Evolutionary conservation across 2,797 vertebrate species (phyloP).

Genomic region (Bovichtus diacanthus): DNA sequence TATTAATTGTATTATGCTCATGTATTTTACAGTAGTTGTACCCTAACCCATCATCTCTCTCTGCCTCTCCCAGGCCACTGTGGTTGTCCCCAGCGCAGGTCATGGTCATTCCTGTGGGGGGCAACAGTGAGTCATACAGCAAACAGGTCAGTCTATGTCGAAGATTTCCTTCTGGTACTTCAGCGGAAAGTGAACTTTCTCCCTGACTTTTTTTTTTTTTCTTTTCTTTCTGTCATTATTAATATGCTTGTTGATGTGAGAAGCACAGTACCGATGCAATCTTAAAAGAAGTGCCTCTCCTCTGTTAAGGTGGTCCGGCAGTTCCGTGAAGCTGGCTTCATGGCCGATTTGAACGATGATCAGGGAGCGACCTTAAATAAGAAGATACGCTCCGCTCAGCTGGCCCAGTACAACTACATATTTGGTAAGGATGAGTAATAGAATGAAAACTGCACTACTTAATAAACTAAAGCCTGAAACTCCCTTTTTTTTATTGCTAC

Average conservation of each 20-base stretch:
- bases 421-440: constrained; percentile 85
- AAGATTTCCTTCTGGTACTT: not conserved
- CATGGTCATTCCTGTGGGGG: constrained; percentile 89
- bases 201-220: not conserved
- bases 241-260: constrained; percentile 21
- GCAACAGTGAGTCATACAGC: constrained; percentile 85
- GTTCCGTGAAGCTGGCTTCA: constrained; percentile 86
- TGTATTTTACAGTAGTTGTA: not conserved
- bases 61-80: constrained; percentile 86
- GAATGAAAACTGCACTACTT: not conserved
- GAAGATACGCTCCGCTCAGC: constrained; percentile 91
- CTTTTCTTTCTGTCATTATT: constrained; percentile 33
- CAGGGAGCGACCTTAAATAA: constrained; percentile 87
- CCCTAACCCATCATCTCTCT: not conserved
- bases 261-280: constrained; percentile 17
- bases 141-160: constrained; percentile 83
- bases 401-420: constrained; percentile 94
- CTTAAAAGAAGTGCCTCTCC: constrained; percentile 23
- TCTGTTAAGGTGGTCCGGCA: constrained; percentile 85
- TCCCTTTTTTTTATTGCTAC: not conserved
- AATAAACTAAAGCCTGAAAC: not conserved
- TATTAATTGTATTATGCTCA: not conserved
- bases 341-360: constrained; percentile 84
- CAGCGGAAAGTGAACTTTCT: constrained; percentile 11
- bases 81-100: constrained; percentile 94